These are phyloP conservation scores for Eupeodes latifasciatus DNA, from an alignment of 2,888 invertebrate genomes.

Conservation along the genomic window DNA sequence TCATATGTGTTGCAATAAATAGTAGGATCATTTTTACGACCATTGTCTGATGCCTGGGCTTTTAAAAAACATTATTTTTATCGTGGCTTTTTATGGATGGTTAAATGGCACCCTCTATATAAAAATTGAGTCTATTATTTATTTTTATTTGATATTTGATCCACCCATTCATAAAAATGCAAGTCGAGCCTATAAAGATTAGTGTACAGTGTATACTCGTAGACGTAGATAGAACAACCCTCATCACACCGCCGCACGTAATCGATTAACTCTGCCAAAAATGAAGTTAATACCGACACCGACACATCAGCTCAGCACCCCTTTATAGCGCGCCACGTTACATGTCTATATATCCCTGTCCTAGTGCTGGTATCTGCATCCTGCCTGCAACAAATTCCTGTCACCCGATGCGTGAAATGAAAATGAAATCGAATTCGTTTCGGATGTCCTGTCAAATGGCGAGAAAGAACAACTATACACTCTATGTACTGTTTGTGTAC, in stretches of 20 bases:
- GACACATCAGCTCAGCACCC: constrained; percentile 16
- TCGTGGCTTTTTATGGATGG: constrained; percentile 22
- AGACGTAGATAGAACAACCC: neutral
- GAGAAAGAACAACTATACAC: constrained; percentile 34
- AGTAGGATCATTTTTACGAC: constrained; percentile 36
- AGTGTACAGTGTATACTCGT: neutral
- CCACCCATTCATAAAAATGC: constrained; percentile 36
- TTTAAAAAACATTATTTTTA: constrained; percentile 6
- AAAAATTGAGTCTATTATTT: constrained; percentile 40
- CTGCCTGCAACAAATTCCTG: constrained; percentile 61
- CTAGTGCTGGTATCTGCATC: constrained; percentile 54
- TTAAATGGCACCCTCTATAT: constrained; percentile 36
- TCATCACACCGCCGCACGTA: constrained; percentile 68
- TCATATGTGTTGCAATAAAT: neutral
- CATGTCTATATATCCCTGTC: neutral
- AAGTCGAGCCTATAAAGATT: neutral
- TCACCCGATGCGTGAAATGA: constrained; percentile 76
- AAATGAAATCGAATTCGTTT: constrained; percentile 73
- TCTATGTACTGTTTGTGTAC: neutral
- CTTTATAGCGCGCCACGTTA: constrained; percentile 28
- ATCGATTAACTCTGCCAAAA: constrained; percentile 66
- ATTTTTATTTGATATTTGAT: constrained; percentile 43
- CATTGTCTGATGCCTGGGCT: constrained; percentile 1
- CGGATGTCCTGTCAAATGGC: constrained; percentile 70
- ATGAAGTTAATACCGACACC: constrained; percentile 55